Evolutionary conservation across 64 coral and sea anemone species (phyloP).

Genomic region (Actinia equina): DNA sequence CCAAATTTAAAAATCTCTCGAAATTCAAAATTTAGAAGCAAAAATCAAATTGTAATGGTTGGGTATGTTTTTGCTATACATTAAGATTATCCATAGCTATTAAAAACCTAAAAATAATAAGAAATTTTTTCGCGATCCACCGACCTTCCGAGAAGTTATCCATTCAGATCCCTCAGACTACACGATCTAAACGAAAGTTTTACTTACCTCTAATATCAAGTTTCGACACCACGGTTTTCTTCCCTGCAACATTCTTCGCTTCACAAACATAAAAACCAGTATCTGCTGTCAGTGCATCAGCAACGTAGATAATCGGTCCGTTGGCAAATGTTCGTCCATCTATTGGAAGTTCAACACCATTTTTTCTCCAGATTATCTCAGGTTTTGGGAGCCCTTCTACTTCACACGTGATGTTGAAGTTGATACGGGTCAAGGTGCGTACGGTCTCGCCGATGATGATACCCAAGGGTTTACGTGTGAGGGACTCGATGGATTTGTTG

Average conservation of each 20-base stretch:
- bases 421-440: constrained; percentile 16
- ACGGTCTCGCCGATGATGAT: constrained; percentile 19
- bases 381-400: constrained; percentile 35
- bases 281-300: background rate
- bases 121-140: no score
- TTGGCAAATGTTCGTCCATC: constrained; percentile 9
- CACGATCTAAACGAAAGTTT: no score
- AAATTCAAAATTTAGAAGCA: no score
- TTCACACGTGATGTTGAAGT: constrained; percentile 28
- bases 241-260: constrained; percentile 8
- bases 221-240: background rate
- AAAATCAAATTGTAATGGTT: no score
- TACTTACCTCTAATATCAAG: background rate
- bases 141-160: no score
- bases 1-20: no score
- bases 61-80: no score
- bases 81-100: no score
- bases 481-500: constrained; percentile 2
- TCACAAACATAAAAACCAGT: constrained; percentile 20
- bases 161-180: no score
- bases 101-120: no score
- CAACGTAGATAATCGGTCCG: constrained; percentile 13
- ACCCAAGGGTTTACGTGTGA: constrained; percentile 2
- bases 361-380: constrained; percentile 48
- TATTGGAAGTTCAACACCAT: constrained; percentile 30